These are phyloP conservation scores for Neocrepidodera transversa DNA, from an alignment of 2,888 invertebrate genomes.

Conservation along the genomic window DNA sequence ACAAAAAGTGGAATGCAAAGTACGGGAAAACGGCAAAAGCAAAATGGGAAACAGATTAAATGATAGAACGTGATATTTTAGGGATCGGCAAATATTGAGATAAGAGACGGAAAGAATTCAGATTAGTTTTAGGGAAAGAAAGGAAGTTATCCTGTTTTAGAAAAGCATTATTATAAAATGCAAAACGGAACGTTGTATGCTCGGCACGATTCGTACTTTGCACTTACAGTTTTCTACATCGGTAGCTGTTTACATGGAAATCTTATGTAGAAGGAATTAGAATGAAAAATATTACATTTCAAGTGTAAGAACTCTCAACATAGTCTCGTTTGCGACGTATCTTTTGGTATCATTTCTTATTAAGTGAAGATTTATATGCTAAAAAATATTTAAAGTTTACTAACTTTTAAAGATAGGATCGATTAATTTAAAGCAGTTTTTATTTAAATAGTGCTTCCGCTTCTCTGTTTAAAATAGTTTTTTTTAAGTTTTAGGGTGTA, in stretches of 20 bases:
- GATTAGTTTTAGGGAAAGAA: conserved; percentile 49
- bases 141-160: conserved; percentile 55
- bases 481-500: too few species aligned
- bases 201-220: conserved; percentile 47
- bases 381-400: too few species aligned
- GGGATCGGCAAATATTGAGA: conserved; percentile 56
- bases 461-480: too few species aligned
- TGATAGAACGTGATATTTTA: conserved; percentile 56
- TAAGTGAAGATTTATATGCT: too few species aligned
- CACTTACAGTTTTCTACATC: conserved; percentile 32
- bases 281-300: too few species aligned
- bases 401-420: too few species aligned
- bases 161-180: conserved; percentile 56
- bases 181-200: conserved; percentile 51
- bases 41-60: conserved; percentile 57
- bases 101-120: conserved; percentile 53
- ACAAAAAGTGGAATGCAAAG: conserved; percentile 39
- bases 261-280: background rate
- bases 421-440: too few species aligned
- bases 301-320: too few species aligned
- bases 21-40: conserved; percentile 37
- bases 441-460: too few species aligned
- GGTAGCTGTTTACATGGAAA: conserved; percentile 16
- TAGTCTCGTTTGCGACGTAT: too few species aligned
- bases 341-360: too few species aligned